A percentile compares a stretch with the other conserved stretches of the same genome.
Evolutionary conservation across 2,113 vertebrate genomes (phyloP).

Genomic region (Paralichthys olivaceus): DNA sequence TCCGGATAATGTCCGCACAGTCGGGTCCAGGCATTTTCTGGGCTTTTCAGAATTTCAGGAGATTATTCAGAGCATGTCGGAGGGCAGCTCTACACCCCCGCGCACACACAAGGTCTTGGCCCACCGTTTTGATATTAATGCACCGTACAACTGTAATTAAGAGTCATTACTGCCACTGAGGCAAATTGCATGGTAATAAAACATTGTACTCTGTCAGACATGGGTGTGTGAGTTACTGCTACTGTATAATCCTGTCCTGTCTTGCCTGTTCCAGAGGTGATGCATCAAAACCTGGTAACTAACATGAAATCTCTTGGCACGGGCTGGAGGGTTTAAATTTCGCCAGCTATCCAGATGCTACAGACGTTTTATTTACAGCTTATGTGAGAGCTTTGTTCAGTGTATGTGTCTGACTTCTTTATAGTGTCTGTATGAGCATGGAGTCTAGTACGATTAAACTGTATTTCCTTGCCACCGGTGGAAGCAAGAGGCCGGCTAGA

Average conservation of each 20-base stretch:
- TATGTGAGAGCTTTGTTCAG: conserved; percentile 17
- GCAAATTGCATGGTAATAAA: conserved; percentile 52
- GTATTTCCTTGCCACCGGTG: conserved; percentile 67
- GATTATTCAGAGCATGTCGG: neutral
- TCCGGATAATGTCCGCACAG: no score
- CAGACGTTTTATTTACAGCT: conserved; percentile 26
- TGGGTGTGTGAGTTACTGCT: conserved; percentile 28
- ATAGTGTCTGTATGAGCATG: conserved; percentile 5
- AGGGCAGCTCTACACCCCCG: neutral
- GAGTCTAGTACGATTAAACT: conserved; percentile 53
- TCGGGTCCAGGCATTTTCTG: no score
- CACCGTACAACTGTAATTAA: conserved; percentile 63
- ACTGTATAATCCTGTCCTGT: conserved; percentile 5
- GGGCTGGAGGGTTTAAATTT: conserved; percentile 32
- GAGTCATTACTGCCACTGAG: conserved; percentile 61
- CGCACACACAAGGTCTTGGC: neutral
- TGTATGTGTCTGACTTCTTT: conserved; percentile 32
- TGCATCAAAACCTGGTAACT: conserved; percentile 25
- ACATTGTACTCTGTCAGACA: conserved; percentile 20
- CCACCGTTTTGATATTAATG: conserved; percentile 51
- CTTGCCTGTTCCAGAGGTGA: conserved; percentile 9
- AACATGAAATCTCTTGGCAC: conserved; percentile 29
- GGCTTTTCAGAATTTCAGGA: neutral
- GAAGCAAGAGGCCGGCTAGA: conserved; percentile 49
- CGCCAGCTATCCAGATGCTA: conserved; percentile 24